phyloP scores from a whole-genome alignment of 2,113 vertebrate species.

The Cnemophilus loriae region DNA sequence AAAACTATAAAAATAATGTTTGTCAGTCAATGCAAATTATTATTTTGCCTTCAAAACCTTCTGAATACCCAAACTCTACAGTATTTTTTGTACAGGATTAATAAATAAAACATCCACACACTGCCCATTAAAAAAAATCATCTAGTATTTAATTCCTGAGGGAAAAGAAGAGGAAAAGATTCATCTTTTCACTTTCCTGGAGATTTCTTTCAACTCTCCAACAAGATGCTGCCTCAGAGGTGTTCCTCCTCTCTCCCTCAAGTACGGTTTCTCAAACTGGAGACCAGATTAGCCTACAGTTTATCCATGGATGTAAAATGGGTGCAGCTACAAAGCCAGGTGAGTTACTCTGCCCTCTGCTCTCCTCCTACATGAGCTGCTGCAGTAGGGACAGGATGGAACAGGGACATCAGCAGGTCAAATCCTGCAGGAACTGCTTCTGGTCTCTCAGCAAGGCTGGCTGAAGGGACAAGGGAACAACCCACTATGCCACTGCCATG shows the following conservation, averaged over 20 bases:
- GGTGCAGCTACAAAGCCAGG: not conserved
- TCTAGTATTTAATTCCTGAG: not conserved
- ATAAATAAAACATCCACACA: not conserved
- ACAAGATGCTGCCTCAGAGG: not conserved
- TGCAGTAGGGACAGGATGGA: not conserved
- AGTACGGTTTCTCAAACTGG: not conserved
- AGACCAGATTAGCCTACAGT: not conserved
- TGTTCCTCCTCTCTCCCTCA: not conserved
- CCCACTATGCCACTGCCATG: not conserved
- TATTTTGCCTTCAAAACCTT: not conserved
- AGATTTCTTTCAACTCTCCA: not conserved
- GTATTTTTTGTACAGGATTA: not conserved
- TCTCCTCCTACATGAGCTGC: not conserved
- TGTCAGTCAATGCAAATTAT: not conserved
- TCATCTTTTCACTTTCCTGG: not conserved
- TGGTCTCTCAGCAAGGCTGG: not conserved
- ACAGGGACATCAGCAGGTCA: not conserved
- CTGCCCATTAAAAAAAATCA: not conserved
- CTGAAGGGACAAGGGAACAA: not conserved
- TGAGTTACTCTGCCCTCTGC: not conserved
- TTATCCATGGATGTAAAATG: not conserved
- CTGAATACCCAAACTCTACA: not conserved
- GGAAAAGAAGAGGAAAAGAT: not conserved
- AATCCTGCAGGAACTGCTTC: not conserved
- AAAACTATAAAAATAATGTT: not conserved